Evolutionary conservation across 2,888 invertebrate genomes (phyloP), one percentile per base, ranked within the genome.

Genomic region (Trichacis sp.): DNA sequence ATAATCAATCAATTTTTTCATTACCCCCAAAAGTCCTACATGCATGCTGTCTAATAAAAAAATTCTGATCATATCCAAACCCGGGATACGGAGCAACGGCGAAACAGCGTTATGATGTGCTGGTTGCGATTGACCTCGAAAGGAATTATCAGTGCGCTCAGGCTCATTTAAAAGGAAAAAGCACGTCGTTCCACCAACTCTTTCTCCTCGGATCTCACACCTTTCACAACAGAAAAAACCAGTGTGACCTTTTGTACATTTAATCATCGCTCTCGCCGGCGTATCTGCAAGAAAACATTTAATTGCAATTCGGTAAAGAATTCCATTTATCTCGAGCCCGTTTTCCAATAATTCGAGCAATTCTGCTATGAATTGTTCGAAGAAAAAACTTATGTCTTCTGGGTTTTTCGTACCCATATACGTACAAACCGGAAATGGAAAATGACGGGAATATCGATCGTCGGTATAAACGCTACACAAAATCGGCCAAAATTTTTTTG

Each of bases 351-450:
- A 24, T 5, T 24, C 3, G 24, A 5, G 3, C 24, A 24, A 24
- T 3, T 24, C 24, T 5, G 3, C 8, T 5, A 5, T 24, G 8
- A 24, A 24, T 24, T 24, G 49, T 2, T 49, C 17, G 0, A 64
- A 55, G 64, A 46, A 68, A 3, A 40, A 12, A 2, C 62, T 43
- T 1, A 60, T 1, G 30, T 57, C 29, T n/a, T 30, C 4, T 9
- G 65, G 71, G 57, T 71, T 71, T 12, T 50, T 18, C 9, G 42
- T 38, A 8, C 69, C 62, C 55, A 33, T 51, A 48, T 67, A 71
- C 14, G 68, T 57, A 2, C 63, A 64, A 42, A 70, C 66, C 1
- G 61, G 48, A 61, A 71, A 69, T 15, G 65, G 68, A 43, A 63
- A 48, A 24, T 64, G 65, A 2, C 63, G n/a, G n/a, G n/a, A 38